A percentile compares a stretch with the other conserved stretches of the same genome.
Evolutionary conservation across 2,797 vertebrate species (phyloP).

Genomic region (Parotocinclus haroldoi): DNA sequence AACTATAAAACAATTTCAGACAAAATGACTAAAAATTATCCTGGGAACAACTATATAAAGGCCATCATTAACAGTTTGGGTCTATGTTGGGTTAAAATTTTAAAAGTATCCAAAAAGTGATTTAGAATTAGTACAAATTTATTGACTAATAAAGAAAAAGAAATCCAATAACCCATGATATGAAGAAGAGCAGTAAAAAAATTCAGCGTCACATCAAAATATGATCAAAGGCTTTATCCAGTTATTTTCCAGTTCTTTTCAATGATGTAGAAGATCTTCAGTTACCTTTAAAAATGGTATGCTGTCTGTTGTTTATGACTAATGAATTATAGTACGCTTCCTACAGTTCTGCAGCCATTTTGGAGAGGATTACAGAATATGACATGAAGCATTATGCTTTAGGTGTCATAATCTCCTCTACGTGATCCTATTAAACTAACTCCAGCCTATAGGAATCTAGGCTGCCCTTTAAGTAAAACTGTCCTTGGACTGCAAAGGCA

Average conservation of each 20-base stretch:
- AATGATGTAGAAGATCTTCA: background rate
- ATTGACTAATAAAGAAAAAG: background rate
- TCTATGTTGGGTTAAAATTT: too few relatives aligned
- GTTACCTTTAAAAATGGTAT: constrained; percentile 38
- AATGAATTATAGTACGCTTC: constrained; percentile 46
- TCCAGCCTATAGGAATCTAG: constrained; percentile 74
- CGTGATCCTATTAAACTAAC: constrained; percentile 75
- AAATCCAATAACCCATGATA: background rate
- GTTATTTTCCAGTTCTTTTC: background rate
- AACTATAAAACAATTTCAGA: too few relatives aligned
- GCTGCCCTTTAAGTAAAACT: constrained; percentile 76
- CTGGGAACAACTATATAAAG: background rate
- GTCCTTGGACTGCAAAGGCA: constrained; percentile 49
- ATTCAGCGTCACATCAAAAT: background rate
- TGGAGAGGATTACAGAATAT: constrained; percentile 59
- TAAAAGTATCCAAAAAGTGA: background rate
- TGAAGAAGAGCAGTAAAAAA: background rate
- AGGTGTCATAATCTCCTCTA: constrained; percentile 69
- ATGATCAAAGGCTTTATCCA: background rate
- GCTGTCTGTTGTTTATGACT: constrained; percentile 31
- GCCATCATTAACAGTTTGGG: background rate
- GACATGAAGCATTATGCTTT: constrained; percentile 54
- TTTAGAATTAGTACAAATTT: background rate
- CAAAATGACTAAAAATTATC: background rate
- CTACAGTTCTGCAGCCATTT: constrained; percentile 70